Base-by-base conservation (phyloP, 1,140 invertebrate genomes). In the Zophobas morio region DNA sequence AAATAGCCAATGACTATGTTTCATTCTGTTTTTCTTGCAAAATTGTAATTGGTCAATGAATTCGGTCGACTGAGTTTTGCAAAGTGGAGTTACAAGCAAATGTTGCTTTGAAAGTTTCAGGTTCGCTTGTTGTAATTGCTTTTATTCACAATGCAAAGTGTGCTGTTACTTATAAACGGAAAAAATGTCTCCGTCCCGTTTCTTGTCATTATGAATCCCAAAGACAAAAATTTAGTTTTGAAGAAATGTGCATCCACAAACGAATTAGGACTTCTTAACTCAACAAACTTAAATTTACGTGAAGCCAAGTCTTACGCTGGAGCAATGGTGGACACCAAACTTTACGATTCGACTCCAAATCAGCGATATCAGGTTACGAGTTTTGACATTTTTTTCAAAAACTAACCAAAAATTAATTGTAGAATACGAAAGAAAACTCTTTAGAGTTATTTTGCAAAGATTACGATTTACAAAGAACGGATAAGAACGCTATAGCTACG, bases 291-390 rank as follows among this genome's bases (percentile, higher is more conserved):
- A 49, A 74, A 35, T 35, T 63, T 88, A 53, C 84, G 88, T 1
- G 86, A 87, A 33, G 87, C 88, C 1, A 87, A 88, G 74, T 88
- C 88, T 1, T 88, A 88, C 63, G 87, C 87, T 0, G 87, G 86
- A 8, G 85, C 85, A 1, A 81, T 88, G 1, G 87, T 66, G 1
- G 60, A 66, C n/a, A 66, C 60, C 1, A 66, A 66, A 66, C 60
- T 66, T 42, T 66, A 66, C 39, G 60, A 66, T 42, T 42, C 60
- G 4, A 20, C 42, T 8, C 60, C 60, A 66, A 42, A 66, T 42
- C 60, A 66, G 20, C 37, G 60, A 33, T 42, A 66, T 42, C 60
- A 66, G 60, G 60, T 66, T 42, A 32, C 33, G 20, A 66, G 4
- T 37, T 33, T 32, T 57, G 54, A 35, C 54, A 57, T 46, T 46